A percentile compares a stretch with the other conserved stretches of the same genome.
phyloP scores from a whole-genome alignment of 2,113 vertebrate species.

The Speoplatyrhinus poulsoni region DNA sequence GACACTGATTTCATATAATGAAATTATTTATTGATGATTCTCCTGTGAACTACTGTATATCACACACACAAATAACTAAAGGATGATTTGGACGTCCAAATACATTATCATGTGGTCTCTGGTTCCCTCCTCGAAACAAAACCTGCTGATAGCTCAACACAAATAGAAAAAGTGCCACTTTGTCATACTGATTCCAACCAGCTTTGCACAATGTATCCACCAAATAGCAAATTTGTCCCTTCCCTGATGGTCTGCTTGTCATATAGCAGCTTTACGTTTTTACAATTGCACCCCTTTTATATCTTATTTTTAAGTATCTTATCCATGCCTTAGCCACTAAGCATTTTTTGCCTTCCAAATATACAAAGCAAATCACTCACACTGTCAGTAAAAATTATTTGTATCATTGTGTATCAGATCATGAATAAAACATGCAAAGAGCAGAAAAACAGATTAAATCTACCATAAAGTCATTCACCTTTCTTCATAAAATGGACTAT shows the following conservation, averaged over 20 bases:
- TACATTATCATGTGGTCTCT: background rate
- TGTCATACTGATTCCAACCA: background rate
- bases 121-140: background rate
- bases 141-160: background rate
- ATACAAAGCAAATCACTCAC: constrained; percentile 16
- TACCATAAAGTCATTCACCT: background rate
- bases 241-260: background rate
- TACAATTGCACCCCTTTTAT: background rate
- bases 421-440: background rate
- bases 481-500: background rate
- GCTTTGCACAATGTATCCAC: background rate
- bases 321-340: constrained; percentile 1
- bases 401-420: background rate
- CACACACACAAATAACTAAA: no score
- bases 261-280: background rate
- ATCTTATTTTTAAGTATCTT: background rate
- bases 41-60: no score
- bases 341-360: constrained; percentile 1
- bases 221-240: background rate
- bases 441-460: background rate
- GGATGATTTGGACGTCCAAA: no score
- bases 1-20: no score
- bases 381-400: background rate
- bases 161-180: background rate
- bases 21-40: no score